Evolutionary conservation across 2,113 vertebrate genomes (phyloP).

Genomic region (Malurus cyaneus): DNA sequence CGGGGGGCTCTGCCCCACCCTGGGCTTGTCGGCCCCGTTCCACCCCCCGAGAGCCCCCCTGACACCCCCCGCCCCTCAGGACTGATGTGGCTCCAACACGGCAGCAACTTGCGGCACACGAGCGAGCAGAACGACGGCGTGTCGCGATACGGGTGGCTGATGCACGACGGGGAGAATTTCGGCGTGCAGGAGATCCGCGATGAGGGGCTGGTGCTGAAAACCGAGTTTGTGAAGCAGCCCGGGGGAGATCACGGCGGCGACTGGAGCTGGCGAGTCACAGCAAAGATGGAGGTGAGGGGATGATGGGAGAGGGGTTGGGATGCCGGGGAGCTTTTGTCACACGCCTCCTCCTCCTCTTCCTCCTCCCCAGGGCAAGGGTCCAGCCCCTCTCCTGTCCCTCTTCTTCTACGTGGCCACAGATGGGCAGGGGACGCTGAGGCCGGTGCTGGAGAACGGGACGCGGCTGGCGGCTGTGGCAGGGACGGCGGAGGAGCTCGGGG

Average conservation of each 20-base stretch:
- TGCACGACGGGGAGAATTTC: slow-evolving; percentile 89
- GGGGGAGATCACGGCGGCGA: slow-evolving; percentile 92
- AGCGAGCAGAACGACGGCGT: slow-evolving; percentile 87
- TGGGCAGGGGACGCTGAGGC: slow-evolving; percentile 80
- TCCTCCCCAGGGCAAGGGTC: not conserved
- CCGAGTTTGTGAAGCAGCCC: slow-evolving; percentile 87
- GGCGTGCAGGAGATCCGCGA: slow-evolving; percentile 90
- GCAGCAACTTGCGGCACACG: slow-evolving; percentile 84
- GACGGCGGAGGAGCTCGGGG: slow-evolving; percentile 84
- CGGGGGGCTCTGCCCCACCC: not conserved
- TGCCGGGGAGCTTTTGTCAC: not conserved
- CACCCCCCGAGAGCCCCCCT: not conserved
- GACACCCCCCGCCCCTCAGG: slow-evolving; percentile 67
- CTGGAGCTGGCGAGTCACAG: slow-evolving; percentile 94
- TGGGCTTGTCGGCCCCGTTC: not conserved
- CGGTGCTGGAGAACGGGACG: slow-evolving; percentile 74
- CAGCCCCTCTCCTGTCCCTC: slow-evolving; percentile 84
- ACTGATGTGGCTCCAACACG: slow-evolving; percentile 92
- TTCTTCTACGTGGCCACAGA: slow-evolving; percentile 94
- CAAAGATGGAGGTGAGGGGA: slow-evolving; percentile 76
- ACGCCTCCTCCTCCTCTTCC: not conserved
- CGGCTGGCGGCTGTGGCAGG: slow-evolving; percentile 81
- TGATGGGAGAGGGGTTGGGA: not conserved
- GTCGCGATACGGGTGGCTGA: slow-evolving; percentile 87
- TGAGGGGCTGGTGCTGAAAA: slow-evolving; percentile 79